These are phyloP conservation scores for Tholera decimalis DNA, from an alignment of 2,888 invertebrate genomes.

Conservation along the genomic window DNA sequence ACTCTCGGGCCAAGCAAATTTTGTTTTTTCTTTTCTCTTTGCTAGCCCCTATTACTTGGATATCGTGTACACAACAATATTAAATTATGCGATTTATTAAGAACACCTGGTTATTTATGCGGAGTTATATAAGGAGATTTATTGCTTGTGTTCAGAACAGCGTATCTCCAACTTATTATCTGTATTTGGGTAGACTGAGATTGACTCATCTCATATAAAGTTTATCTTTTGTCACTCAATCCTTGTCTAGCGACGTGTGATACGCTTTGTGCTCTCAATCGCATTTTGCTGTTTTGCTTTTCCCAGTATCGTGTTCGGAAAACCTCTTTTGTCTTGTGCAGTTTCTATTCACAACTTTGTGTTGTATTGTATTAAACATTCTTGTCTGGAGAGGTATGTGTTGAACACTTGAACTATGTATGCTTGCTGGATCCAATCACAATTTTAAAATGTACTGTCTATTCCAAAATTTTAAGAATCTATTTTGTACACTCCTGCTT, in stretches of 20 bases:
- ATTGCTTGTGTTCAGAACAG: conserved; percentile 29
- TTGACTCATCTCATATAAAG: conserved; percentile 38
- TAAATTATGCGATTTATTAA: conserved; percentile 61
- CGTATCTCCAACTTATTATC: conserved; percentile 43
- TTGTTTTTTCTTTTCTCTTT: conserved; percentile 82
- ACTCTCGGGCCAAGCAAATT: conserved; percentile 86
- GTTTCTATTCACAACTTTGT: conserved; percentile 45
- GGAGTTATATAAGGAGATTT: conserved; percentile 25
- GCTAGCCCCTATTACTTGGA: conserved; percentile 72
- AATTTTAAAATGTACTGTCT: background rate
- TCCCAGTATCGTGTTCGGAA: conserved; percentile 22
- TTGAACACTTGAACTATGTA: conserved; percentile 12
- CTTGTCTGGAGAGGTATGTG: conserved; percentile 10
- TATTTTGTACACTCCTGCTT: background rate
- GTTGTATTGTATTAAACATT: conserved; percentile 35
- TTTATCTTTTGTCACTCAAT: conserved; percentile 47
- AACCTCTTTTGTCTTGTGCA: conserved; percentile 36
- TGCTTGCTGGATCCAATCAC: conserved; percentile 4
- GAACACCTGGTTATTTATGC: conserved; percentile 55
- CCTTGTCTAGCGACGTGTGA: conserved; percentile 40
- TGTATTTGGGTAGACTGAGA: conserved; percentile 35
- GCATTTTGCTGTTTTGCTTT: conserved; percentile 49
- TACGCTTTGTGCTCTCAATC: conserved; percentile 49
- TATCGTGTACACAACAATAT: conserved; percentile 63
- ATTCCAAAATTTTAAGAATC: background rate